Evolutionary conservation across 1,140 invertebrate genomes (phyloP).

Genomic region (Drosophila takahashii): DNA sequence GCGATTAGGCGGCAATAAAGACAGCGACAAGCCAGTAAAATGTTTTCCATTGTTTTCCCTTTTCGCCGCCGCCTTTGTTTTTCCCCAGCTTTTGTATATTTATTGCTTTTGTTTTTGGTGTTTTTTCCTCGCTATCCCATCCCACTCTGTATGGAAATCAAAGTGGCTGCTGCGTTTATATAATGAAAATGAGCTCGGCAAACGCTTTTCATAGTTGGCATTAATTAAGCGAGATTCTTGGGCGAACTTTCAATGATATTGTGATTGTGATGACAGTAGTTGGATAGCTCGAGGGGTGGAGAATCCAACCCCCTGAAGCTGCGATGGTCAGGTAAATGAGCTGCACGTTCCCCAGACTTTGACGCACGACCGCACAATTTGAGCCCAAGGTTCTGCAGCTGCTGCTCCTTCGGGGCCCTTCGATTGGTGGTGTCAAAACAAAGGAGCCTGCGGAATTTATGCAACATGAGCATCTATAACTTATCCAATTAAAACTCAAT

Average conservation of each 20-base stretch:
- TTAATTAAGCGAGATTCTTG: constrained; percentile 66
- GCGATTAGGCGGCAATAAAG: constrained; percentile 69
- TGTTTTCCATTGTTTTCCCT: constrained; percentile 51
- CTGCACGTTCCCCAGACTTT: constrained; percentile 55
- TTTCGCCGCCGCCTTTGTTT: constrained; percentile 28
- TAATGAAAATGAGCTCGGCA: constrained; percentile 53
- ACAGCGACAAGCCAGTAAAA: constrained; percentile 51
- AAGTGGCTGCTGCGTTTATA: constrained; percentile 42
- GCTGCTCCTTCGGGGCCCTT: constrained; percentile 4
- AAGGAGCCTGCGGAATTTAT: constrained; percentile 76
- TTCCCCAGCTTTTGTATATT: constrained; percentile 39
- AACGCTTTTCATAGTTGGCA: constrained; percentile 47
- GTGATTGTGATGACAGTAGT: constrained; percentile 35
- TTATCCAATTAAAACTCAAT: constrained; percentile 83
- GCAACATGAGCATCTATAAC: constrained; percentile 81
- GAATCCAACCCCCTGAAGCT: background rate
- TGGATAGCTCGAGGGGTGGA: background rate
- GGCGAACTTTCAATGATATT: constrained; percentile 72
- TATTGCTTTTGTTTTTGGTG: constrained; percentile 35
- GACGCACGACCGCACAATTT: constrained; percentile 65
- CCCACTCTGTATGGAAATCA: constrained; percentile 36
- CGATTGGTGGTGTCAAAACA: constrained; percentile 64
- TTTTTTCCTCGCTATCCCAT: constrained; percentile 1
- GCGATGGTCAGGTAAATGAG: constrained; percentile 61
- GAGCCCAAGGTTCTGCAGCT: constrained; percentile 33